Conservation (phyloP, 1,140 invertebrate genomes). For the Lasioglossum albipes region DNA sequence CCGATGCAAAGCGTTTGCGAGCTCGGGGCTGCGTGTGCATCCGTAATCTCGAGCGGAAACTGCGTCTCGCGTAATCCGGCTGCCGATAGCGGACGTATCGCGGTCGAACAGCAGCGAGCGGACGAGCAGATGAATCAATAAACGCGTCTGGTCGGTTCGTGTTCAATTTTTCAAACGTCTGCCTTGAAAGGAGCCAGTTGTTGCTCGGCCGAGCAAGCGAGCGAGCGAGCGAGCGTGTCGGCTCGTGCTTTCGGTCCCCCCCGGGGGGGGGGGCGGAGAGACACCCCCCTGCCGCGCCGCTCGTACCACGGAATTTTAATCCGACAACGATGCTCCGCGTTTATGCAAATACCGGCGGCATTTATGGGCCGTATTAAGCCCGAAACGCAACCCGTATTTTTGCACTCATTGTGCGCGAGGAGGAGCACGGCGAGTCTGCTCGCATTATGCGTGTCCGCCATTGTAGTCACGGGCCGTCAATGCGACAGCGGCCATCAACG, state of each 20-base stretch:
- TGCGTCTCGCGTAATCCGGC: constrained; percentile 17
- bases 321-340: background rate
- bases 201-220: background rate
- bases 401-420: background rate
- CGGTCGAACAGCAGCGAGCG: background rate
- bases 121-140: constrained; percentile 38
- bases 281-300: too few relatives aligned
- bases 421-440: background rate
- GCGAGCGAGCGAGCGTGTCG: too few relatives aligned
- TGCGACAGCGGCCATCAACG: constrained; percentile 14
- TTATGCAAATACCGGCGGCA: background rate
- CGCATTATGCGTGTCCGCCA: background rate
- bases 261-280: too few relatives aligned
- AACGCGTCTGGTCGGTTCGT: constrained; percentile 32
- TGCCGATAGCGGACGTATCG: constrained; percentile 19
- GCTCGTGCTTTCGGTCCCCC: too few relatives aligned
- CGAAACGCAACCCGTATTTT: background rate
- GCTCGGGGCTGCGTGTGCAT: too few relatives aligned
- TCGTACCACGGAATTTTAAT: background rate
- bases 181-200: background rate
- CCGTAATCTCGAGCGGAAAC: constrained; percentile 19
- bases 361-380: constrained; percentile 7
- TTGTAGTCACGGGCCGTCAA: background rate
- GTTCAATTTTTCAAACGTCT: constrained; percentile 34
- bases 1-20: too few relatives aligned